Percentiles rank a stretch among this genome's conserved stretches.
These are phyloP conservation scores for Pogona vitticeps DNA, from an alignment of 2,113 vertebrate genomes.

Conservation along the genomic window DNA sequence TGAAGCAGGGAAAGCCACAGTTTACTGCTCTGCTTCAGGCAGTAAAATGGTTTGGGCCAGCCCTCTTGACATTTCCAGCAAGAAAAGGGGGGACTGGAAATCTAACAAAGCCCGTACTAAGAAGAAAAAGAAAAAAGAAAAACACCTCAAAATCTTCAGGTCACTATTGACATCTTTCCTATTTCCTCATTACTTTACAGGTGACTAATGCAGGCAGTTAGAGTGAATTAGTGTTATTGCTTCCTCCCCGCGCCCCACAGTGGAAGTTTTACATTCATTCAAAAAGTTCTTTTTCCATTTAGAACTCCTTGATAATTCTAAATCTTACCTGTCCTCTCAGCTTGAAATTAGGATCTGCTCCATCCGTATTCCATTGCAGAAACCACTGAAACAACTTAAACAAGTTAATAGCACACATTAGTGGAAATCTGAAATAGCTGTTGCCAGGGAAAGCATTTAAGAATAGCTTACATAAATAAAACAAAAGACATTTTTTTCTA, in stretches of 20 bases:
- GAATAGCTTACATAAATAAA: conserved; percentile 16
- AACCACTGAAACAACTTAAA: conserved; percentile 21
- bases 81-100: not conserved
- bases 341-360: not conserved
- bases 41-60: not conserved
- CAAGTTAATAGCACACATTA: conserved; percentile 8
- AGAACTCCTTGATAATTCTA: not conserved
- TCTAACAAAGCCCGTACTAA: not conserved
- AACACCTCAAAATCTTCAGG: not conserved
- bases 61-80: not conserved
- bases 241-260: no score
- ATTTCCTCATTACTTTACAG: not conserved
- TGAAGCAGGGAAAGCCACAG: not conserved
- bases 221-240: not conserved
- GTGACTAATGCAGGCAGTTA: not conserved
- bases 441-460: conserved; percentile 16
- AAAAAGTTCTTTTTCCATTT: not conserved
- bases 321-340: not conserved
- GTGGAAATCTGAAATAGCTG: conserved; percentile 8
- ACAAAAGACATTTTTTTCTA: not conserved
- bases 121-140: not conserved
- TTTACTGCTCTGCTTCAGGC: not conserved
- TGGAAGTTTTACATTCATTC: not conserved
- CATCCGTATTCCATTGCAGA: conserved; percentile 6
- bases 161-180: not conserved